Evolutionary conservation across 2,797 vertebrate species (phyloP).

Genomic region (Lithobates pipiens): DNA sequence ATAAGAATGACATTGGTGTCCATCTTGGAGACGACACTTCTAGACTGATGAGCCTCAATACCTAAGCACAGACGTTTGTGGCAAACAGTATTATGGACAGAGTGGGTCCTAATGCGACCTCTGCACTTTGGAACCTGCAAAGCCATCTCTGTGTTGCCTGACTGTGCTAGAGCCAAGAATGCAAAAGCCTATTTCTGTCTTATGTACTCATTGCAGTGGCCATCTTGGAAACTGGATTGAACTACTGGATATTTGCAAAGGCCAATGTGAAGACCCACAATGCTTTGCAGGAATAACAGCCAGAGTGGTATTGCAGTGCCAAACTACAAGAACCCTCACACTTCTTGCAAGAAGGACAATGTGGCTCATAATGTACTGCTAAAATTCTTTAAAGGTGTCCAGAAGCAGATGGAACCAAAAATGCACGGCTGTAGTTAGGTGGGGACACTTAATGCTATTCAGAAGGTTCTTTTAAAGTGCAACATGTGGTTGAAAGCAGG

Average conservation of each 20-base stretch:
- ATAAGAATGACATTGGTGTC: constrained; percentile 70
- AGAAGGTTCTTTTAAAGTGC: too few relatives aligned
- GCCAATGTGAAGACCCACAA: neutral
- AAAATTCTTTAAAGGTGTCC: neutral
- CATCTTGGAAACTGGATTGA: neutral
- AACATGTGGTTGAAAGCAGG: too few relatives aligned
- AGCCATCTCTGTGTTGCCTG: neutral
- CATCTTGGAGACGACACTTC: neutral
- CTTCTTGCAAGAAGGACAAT: neutral
- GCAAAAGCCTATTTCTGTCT: neutral
- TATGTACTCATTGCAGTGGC: neutral
- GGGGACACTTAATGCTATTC: neutral
- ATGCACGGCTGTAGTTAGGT: neutral
- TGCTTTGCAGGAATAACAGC: neutral
- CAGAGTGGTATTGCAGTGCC: neutral
- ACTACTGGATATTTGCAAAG: neutral
- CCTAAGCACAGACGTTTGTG: neutral
- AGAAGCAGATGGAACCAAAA: neutral
- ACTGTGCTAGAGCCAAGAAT: neutral
- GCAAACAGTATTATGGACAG: neutral
- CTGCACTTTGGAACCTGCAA: neutral
- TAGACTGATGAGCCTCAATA: neutral
- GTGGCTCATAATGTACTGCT: neutral
- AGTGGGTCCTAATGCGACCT: too few relatives aligned
- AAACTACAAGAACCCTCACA: neutral